Evolutionary conservation across 2,888 invertebrate genomes (phyloP).

Genomic region (Dynastes hyllus): DNA sequence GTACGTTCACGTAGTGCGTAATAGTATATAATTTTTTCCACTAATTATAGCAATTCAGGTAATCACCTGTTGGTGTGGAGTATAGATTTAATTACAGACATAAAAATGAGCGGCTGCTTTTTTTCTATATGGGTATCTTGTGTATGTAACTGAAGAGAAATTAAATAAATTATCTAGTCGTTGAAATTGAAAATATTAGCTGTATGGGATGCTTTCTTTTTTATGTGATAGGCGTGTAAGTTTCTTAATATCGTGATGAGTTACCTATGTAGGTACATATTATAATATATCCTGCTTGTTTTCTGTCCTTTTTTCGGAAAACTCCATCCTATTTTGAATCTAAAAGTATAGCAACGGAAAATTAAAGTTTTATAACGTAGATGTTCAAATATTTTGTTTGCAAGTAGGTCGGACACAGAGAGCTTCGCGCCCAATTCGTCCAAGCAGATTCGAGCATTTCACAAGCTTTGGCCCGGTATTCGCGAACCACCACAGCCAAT

Average conservation of each 20-base stretch:
- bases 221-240: no score
- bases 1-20: slow-evolving; percentile 5
- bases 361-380: no score
- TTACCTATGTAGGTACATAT: not conserved
- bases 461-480: no score
- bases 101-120: slow-evolving; percentile 9
- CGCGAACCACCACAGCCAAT: no score
- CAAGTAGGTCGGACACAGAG: no score
- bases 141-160: slow-evolving; percentile 3
- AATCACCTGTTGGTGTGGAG: slow-evolving; percentile 15
- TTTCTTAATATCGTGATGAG: no score
- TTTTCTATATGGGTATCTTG: not conserved
- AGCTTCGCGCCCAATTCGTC: no score
- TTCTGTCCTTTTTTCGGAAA: not conserved
- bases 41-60: slow-evolving; percentile 34
- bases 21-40: slow-evolving; percentile 36
- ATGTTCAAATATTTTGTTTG: no score
- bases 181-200: slow-evolving; percentile 25
- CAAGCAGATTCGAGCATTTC: no score
- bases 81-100: slow-evolving; percentile 15
- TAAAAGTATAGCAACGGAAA: no score
- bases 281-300: not conserved
- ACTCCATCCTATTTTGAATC: no score
- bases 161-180: slow-evolving; percentile 22
- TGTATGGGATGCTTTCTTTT: not conserved